phyloP scores from a whole-genome alignment of 2,888 invertebrate species.

The Pasiphila rectangulata region DNA sequence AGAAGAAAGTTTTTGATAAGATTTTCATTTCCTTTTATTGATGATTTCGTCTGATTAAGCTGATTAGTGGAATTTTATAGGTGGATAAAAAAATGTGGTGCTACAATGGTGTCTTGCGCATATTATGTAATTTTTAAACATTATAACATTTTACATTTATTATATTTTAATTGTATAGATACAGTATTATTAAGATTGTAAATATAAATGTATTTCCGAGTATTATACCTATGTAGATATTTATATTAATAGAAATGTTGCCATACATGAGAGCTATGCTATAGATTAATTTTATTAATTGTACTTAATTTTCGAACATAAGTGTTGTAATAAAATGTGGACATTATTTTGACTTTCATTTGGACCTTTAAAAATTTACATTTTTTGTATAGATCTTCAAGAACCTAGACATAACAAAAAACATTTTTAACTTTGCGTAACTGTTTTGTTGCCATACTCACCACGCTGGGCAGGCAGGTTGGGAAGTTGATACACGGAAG shows the following conservation, averaged over 20 bases:
- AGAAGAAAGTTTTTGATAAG: too few species aligned
- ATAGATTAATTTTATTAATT: constrained; percentile 36
- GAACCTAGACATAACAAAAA: too few species aligned
- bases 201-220: constrained; percentile 30
- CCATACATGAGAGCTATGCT: constrained; percentile 54
- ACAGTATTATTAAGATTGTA: constrained; percentile 57
- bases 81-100: constrained; percentile 45
- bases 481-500: too few species aligned
- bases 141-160: neutral
- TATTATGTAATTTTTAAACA: neutral
- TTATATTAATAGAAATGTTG: constrained; percentile 50
- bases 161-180: constrained; percentile 41
- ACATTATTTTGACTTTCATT: constrained; percentile 27
- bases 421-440: too few species aligned
- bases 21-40: too few species aligned
- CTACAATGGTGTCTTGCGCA: constrained; percentile 55
- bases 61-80: too few species aligned
- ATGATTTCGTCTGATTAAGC: too few species aligned
- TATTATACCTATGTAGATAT: constrained; percentile 42
- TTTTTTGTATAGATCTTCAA: too few species aligned
- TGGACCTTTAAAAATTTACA: neutral
- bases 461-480: too few species aligned
- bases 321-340: constrained; percentile 61
- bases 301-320: constrained; percentile 72
- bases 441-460: too few species aligned